Conservation (phyloP, 2,797 vertebrate genomes). For the Kryptolebias ocellatus region DNA sequence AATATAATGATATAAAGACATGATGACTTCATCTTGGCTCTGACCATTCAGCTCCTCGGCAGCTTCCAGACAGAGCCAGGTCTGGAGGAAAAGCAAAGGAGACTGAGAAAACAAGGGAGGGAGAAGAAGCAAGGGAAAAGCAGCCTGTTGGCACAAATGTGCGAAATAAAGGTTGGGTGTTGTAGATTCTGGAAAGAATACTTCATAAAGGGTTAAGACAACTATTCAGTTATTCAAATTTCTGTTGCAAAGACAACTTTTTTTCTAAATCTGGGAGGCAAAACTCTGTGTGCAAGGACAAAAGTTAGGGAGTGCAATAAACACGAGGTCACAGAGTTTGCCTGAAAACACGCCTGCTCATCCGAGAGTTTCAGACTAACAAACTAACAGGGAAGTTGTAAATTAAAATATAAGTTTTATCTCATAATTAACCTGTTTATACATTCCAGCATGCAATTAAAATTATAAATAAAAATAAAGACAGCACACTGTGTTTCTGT, state of each 20-base stretch:
- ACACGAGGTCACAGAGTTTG: slow-evolving; percentile 36
- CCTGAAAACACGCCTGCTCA: not conserved
- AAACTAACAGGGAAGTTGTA: not conserved
- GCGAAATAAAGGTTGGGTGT: slow-evolving; percentile 59
- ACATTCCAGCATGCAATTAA: too few relatives aligned
- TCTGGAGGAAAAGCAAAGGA: slow-evolving; percentile 51
- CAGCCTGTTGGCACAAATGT: slow-evolving; percentile 45
- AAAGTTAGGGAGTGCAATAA: not conserved
- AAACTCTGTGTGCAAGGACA: not conserved
- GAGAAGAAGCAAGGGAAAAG: slow-evolving; percentile 39
- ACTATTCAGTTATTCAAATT: not conserved
- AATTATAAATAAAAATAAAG: too few relatives aligned
- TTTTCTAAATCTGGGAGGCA: not conserved
- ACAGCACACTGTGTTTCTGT: too few relatives aligned
- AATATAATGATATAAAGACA: slow-evolving; percentile 82
- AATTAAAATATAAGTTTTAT: not conserved
- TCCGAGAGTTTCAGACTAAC: not conserved
- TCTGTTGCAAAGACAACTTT: not conserved
- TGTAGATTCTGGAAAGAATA: slow-evolving; percentile 34
- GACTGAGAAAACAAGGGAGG: slow-evolving; percentile 59
- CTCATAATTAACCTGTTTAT: too few relatives aligned
- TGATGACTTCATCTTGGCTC: slow-evolving; percentile 79
- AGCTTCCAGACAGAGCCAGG: slow-evolving; percentile 64
- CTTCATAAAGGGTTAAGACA: slow-evolving; percentile 9
- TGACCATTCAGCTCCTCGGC: slow-evolving; percentile 67